Evolutionary conservation across 2,113 vertebrate genomes (phyloP), one percentile per base, ranked within the genome.

Genomic region (Centropus unirufus): DNA sequence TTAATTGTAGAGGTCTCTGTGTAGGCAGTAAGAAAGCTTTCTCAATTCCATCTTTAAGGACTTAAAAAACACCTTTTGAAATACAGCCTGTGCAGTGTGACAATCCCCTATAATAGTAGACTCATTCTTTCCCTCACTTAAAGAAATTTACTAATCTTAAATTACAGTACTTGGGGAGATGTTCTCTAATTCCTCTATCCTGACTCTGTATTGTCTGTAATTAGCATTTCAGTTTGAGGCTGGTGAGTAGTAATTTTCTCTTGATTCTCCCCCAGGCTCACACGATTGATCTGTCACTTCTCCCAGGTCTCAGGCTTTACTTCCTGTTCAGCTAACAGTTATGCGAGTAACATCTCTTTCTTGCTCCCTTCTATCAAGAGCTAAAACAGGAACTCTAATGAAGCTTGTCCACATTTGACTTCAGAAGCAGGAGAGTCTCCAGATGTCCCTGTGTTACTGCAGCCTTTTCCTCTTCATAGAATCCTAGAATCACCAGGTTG

Each of bases 191-290:
- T 97, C 78, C 46, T 91, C 42, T 88, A 29, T 79, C 79, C 82
- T 70, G 83, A 51, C 59, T 95, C 19, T 89, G 20, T 67, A 22
- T 92, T 96, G 77, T 91, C 70, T 93, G 89, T 97, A 95, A 95
- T 96, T 97, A 97, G 44, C 62, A 58, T 97, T 97, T 97, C 83
- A 87, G 3, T 79, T 97, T 96, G 86, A 96, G 42, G 27, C 24
- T 64, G 26, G 55, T 91, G 79, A 76, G 36, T 64, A 90, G 39
- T 93, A 95, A 95, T 97, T 96, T 95, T 92, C 77, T 95, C 42
- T 68, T 68, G 72, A 39, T 89, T 94, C 62, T 74, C 74, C 32
- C 26, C 49, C 19, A 62, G 72, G 54, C 88, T 93, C 95, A 90
- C 57, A 58, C 23, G 24, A 52, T n/a, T 46, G 34, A 89, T 88